Percentiles rank a stretch among this genome's conserved stretches.
These are phyloP conservation scores for Actinia tenebrosa DNA, from an alignment of 64 coral and sea anemone genomes.

Conservation along the genomic window DNA sequence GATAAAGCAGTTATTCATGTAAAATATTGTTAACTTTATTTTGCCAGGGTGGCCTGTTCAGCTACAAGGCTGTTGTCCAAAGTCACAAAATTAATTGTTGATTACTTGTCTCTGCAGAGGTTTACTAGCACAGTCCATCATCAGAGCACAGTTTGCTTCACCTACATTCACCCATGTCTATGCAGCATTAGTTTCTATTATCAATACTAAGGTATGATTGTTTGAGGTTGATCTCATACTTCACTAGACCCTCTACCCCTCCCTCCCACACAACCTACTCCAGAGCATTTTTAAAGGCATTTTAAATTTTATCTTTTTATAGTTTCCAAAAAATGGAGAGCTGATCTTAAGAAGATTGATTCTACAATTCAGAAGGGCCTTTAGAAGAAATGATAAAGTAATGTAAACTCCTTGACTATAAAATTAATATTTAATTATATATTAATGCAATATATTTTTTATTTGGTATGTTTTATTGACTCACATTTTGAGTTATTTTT, in stretches of 20 bases:
- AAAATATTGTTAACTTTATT: no score
- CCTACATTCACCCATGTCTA: conserved; percentile 95
- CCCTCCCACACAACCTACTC: no score
- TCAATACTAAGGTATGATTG: conserved; percentile 89
- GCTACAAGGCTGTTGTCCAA: no score
- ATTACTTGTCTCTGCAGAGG: conserved; percentile 48
- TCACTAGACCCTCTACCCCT: background rate
- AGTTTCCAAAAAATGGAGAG: conserved; percentile 99
- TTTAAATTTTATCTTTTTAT: conserved; percentile 8
- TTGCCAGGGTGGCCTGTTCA: no score
- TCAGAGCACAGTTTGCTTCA: conserved; percentile 83
- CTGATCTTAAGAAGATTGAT: conserved; percentile 85
- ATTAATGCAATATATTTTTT: no score
- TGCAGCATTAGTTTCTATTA: conserved; percentile 80
- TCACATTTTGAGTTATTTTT: no score
- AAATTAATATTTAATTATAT: background rate
- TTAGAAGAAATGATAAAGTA: conserved; percentile 97
- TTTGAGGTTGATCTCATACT: background rate
- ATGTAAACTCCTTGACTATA: background rate
- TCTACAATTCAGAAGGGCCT: conserved; percentile 87
- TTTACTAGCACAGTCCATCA: conserved; percentile 81
- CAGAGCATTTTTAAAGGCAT: no score
- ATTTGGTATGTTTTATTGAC: no score
- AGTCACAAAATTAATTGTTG: background rate
- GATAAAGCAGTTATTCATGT: no score